Percentiles rank a stretch among this genome's conserved stretches.
These are phyloP conservation scores for Ochlodes sylvanus DNA, from an alignment of 2,888 invertebrate species.

Conservation along the genomic window DNA sequence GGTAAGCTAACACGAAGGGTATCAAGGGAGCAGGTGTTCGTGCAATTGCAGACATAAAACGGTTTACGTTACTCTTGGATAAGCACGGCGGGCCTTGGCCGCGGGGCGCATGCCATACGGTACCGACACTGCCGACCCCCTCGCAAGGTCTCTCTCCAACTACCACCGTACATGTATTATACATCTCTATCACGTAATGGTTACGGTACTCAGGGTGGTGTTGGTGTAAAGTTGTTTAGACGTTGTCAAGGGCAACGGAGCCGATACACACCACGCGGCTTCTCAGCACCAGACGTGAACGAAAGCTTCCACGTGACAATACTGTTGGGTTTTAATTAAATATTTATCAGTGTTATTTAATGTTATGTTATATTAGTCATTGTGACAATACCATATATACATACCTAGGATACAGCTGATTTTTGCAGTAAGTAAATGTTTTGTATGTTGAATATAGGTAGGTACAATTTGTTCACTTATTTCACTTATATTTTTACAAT, in stretches of 20 bases:
- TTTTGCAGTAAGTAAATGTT: background rate
- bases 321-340: constrained; percentile 45
- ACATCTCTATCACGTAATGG: constrained; percentile 62
- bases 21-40: constrained; percentile 68
- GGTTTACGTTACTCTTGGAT: constrained; percentile 73
- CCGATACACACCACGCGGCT: constrained; percentile 70
- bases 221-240: constrained; percentile 75
- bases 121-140: constrained; percentile 58
- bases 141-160: constrained; percentile 60
- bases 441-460: background rate
- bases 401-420: background rate
- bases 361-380: background rate
- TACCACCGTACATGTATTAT: constrained; percentile 47
- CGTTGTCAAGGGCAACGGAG: constrained; percentile 80
- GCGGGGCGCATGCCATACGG: constrained; percentile 63
- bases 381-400: background rate
- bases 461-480: too few species aligned
- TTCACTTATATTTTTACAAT: too few species aligned
- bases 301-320: constrained; percentile 65
- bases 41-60: constrained; percentile 63
- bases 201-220: constrained; percentile 47
- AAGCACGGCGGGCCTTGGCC: constrained; percentile 70
- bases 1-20: constrained; percentile 42
- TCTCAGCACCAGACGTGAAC: constrained; percentile 64
- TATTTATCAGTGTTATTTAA: constrained; percentile 25